These are phyloP conservation scores for Deladenus siricidicola DNA, from an alignment of 2,888 invertebrate genomes.

Conservation along the genomic window DNA sequence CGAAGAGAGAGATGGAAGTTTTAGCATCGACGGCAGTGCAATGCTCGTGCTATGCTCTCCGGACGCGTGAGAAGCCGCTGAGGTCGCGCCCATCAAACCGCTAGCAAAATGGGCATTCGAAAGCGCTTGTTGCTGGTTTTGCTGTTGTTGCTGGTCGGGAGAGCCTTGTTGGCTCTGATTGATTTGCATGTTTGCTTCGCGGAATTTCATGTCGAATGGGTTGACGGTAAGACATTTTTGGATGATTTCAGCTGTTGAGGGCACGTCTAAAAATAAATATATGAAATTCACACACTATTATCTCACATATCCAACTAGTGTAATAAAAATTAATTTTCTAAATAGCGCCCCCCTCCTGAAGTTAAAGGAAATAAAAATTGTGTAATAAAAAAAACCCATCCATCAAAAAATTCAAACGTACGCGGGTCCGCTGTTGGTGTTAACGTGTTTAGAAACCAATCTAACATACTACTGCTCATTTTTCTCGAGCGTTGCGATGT, in stretches of 20 bases:
- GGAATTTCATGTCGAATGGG: constrained; percentile 50
- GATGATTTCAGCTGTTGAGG: constrained; percentile 50
- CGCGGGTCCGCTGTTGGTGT: constrained; percentile 23
- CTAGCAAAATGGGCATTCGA: no score
- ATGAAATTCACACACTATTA: background rate
- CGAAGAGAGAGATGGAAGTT: constrained; percentile 29
- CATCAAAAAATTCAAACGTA: background rate
- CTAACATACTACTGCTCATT: constrained; percentile 29
- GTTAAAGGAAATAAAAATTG: background rate
- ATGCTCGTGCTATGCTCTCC: no score
- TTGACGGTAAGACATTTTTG: constrained; percentile 49
- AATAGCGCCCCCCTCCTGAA: background rate
- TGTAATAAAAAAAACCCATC: background rate
- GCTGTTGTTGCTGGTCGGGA: constrained; percentile 16
- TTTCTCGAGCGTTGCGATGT: no score
- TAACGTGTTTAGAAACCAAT: constrained; percentile 27
- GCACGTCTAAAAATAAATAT: constrained; percentile 34
- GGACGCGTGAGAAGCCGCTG: background rate
- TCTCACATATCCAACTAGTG: background rate
- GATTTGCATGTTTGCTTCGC: constrained; percentile 48
- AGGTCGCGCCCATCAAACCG: constrained; percentile 31
- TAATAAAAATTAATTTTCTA: background rate
- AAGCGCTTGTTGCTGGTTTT: constrained; percentile 29
- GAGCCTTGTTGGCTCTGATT: constrained; percentile 18
- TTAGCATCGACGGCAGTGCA: constrained; percentile 27